Percentiles rank a stretch among this genome's conserved stretches.
These are phyloP conservation scores for Nycticebus coucang DNA, from an alignment of 2,113 vertebrate genomes.

Conservation along the genomic window DNA sequence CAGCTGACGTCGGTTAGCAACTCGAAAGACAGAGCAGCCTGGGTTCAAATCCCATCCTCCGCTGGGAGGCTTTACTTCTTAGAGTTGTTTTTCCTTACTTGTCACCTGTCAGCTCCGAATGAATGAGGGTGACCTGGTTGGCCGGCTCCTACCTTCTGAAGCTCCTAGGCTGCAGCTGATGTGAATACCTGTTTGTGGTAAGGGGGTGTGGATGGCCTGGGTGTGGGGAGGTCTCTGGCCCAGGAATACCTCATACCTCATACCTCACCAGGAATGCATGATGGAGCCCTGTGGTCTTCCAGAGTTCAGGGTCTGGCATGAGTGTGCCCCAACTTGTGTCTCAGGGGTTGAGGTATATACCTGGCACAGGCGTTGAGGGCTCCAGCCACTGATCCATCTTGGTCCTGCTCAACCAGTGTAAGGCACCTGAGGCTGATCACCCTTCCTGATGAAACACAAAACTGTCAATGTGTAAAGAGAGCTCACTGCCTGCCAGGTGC, in stretches of 20 bases:
- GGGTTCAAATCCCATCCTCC: not conserved
- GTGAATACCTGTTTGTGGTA: not conserved
- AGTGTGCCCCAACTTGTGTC: not conserved
- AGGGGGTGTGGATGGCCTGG: not conserved
- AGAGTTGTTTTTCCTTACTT: not conserved
- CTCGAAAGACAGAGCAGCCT: not conserved
- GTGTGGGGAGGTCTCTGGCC: not conserved
- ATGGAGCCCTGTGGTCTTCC: not conserved
- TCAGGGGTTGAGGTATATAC: not conserved
- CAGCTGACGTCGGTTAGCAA: no score
- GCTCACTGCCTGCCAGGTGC: accelerated
- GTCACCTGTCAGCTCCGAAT: not conserved
- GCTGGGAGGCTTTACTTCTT: not conserved
- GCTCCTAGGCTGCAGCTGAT: not conserved
- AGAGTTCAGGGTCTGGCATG: not conserved
- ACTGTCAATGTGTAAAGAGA: accelerated
- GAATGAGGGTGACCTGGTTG: not conserved
- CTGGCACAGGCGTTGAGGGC: not conserved
- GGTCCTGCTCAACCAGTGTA: not conserved
- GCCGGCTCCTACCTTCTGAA: not conserved
- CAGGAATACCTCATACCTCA: no score
- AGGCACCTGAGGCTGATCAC: not conserved
- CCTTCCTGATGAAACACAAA: not conserved
- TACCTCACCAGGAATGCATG: not conserved
- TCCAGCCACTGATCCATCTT: not conserved